phyloP scores from a whole-genome alignment of 1,140 invertebrate species.

The Heliothis virescens region DNA sequence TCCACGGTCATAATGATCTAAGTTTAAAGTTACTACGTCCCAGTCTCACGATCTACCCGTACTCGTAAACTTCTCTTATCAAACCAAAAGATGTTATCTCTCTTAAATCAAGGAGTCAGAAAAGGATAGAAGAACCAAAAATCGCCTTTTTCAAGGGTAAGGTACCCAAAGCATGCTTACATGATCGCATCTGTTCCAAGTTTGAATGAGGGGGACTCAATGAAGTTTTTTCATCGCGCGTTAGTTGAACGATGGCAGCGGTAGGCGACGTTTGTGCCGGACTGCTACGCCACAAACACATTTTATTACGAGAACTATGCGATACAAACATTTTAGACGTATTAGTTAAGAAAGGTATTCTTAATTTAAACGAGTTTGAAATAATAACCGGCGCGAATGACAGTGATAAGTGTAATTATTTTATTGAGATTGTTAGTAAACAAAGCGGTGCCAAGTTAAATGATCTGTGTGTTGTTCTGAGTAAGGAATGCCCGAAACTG shows the following conservation, averaged over 20 bases:
- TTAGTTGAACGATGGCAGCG: constrained; percentile 81
- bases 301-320: constrained; percentile 81
- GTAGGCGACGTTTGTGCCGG: constrained; percentile 79
- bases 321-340: constrained; percentile 84
- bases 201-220: constrained; percentile 76
- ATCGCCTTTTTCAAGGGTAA: constrained; percentile 47
- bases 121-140: constrained; percentile 19
- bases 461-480: constrained; percentile 80
- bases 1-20: too few species aligned
- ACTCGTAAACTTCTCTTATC: constrained; percentile 18
- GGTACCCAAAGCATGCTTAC: constrained; percentile 34
- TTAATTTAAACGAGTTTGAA: constrained; percentile 81
- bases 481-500: constrained; percentile 83
- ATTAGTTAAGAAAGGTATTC: constrained; percentile 82
- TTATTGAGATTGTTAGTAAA: constrained; percentile 85
- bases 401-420: constrained; percentile 84
- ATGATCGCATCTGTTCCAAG: constrained; percentile 74
- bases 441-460: constrained; percentile 81
- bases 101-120: background rate
- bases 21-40: background rate
- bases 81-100: constrained; percentile 6
- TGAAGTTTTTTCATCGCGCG: constrained; percentile 68
- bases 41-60: background rate
- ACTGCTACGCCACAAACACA: constrained; percentile 78
- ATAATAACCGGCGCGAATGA: constrained; percentile 80